Percentiles rank a stretch among this genome's conserved stretches.
Evolutionary conservation across 2,113 vertebrate genomes (phyloP).

Genomic region (Zapus hudsonius): DNA sequence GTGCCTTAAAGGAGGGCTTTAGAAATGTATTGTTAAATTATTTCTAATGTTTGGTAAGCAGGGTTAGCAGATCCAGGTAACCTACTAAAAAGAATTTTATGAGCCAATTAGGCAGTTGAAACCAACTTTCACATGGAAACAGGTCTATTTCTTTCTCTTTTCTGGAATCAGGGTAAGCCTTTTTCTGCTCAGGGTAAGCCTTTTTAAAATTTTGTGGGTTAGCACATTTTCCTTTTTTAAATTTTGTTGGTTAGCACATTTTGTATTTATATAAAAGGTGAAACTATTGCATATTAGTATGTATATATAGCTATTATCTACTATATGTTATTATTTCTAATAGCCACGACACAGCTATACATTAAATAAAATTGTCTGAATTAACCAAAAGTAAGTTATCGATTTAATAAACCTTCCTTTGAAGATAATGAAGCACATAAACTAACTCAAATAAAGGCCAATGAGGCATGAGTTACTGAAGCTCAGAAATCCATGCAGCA

Average conservation of each 20-base stretch:
- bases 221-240: neutral
- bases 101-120: neutral
- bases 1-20: neutral
- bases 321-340: neutral
- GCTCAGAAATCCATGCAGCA: slow-evolving; percentile 12
- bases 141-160: neutral
- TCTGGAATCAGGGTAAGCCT: slow-evolving; percentile 20
- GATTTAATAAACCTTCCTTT: slow-evolving; percentile 39
- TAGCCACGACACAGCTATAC: neutral
- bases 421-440: slow-evolving; percentile 37
- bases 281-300: neutral
- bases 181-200: neutral
- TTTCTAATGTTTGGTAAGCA: neutral
- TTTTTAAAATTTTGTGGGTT: too few relatives aligned
- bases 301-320: neutral
- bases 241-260: neutral
- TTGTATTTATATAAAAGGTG: neutral
- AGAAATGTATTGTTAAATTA: slow-evolving; percentile 5
- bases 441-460: slow-evolving; percentile 31
- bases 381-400: slow-evolving; percentile 33
- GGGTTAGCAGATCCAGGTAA: neutral
- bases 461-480: neutral
- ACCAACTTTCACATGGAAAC: neutral
- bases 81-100: neutral
- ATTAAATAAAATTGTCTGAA: neutral